phyloP scores from a whole-genome alignment of 2,797 vertebrate species.

The Ispidina lecontei region DNA sequence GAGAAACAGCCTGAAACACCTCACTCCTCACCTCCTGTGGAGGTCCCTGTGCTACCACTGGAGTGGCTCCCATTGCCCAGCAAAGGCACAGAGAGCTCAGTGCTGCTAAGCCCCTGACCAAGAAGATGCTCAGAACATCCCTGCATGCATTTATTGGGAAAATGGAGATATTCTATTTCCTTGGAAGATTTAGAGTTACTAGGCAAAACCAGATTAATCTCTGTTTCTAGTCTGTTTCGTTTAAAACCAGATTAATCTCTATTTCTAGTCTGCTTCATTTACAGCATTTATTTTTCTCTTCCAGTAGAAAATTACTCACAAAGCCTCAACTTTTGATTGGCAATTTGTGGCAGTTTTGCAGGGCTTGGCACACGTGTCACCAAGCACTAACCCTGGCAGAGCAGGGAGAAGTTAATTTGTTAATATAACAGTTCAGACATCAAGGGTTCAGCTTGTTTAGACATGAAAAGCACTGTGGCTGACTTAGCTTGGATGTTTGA shows the following conservation, averaged over 20 bases:
- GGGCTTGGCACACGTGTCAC: rapidly evolving
- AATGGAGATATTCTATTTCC: not conserved
- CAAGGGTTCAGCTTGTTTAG: not conserved
- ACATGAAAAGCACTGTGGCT: not conserved
- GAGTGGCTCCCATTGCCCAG: not conserved
- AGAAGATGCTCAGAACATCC: not conserved
- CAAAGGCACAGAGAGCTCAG: not conserved
- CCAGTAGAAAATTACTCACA: not conserved
- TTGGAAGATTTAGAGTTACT: not conserved
- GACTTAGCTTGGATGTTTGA: not conserved
- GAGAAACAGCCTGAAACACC: not conserved
- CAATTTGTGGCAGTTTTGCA: not conserved
- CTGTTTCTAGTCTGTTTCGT: not conserved
- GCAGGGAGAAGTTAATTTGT: not conserved
- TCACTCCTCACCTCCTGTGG: not conserved
- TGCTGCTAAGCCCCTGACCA: not conserved
- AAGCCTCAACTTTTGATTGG: not conserved
- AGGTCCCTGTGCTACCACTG: not conserved
- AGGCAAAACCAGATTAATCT: not conserved
- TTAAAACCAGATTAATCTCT: not conserved
- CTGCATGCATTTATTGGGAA: not conserved
- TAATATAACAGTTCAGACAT: not conserved
- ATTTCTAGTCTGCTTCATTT: not conserved
- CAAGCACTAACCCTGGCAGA: not conserved
- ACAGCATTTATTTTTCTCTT: not conserved